phyloP scores from a whole-genome alignment of 2,797 vertebrate species.

The Sandelia bainsii region DNA sequence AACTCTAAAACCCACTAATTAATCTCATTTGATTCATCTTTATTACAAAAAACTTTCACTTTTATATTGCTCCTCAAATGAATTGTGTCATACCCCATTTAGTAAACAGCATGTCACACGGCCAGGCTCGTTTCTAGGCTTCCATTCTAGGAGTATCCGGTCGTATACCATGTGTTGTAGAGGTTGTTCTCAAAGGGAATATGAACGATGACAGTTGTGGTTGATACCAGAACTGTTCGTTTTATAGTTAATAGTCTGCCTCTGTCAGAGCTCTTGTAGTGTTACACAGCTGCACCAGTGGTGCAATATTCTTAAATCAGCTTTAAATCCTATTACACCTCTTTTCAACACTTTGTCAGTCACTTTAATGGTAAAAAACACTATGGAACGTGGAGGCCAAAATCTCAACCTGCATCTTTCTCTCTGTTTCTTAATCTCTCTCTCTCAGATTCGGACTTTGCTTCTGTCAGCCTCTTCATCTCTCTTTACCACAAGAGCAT shows the following conservation, averaged over 20 bases:
- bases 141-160: conserved; percentile 23
- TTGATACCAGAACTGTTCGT: conserved; percentile 33
- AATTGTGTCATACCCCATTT: conserved; percentile 17
- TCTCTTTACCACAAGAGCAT: conserved; percentile 17
- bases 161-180: conserved; percentile 17
- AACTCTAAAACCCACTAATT: no score
- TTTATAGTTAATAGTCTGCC: conserved; percentile 34
- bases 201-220: conserved; percentile 45
- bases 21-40: no score
- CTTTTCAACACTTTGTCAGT: conserved; percentile 45
- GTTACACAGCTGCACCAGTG: conserved; percentile 30
- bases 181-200: conserved; percentile 48
- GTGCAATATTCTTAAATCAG: conserved; percentile 66
- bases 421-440: conserved; percentile 45
- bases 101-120: conserved; percentile 20
- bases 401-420: conserved; percentile 39
- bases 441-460: neutral
- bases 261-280: conserved; percentile 38
- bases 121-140: conserved; percentile 34
- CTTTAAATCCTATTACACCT: conserved; percentile 55
- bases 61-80: conserved; percentile 13
- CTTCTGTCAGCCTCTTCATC: conserved; percentile 1
- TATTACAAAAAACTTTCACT: neutral
- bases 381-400: neutral
- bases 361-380: conserved; percentile 47